phyloP scores from a whole-genome alignment of 2,888 invertebrate species.

The Cheilosia scutellata region DNA sequence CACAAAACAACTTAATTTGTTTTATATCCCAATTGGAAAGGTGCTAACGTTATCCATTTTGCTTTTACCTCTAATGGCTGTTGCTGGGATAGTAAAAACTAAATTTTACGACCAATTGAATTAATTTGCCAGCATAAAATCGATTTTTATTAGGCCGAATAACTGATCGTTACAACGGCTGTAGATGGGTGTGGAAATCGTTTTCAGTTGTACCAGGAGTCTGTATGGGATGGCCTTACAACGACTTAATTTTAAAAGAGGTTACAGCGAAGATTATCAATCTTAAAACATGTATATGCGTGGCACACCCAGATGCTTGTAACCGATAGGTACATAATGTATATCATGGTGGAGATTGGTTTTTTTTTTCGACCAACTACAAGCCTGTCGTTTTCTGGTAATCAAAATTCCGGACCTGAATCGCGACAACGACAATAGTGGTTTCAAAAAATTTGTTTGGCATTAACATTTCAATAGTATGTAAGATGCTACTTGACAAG shows the following conservation, averaged over 20 bases:
- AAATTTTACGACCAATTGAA: conserved; percentile 17
- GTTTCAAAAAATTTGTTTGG: too few species aligned
- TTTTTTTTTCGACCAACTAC: too few species aligned
- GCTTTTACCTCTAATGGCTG: background rate
- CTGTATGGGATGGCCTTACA: background rate
- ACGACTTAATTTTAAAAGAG: background rate
- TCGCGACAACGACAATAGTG: too few species aligned
- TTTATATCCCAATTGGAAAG: background rate
- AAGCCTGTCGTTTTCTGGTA: too few species aligned
- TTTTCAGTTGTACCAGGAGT: background rate
- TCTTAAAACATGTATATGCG: too few species aligned
- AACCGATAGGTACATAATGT: too few species aligned
- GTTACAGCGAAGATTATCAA: too few species aligned
- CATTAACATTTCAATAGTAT: too few species aligned
- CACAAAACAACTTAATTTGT: conserved; percentile 8
- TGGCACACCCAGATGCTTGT: too few species aligned
- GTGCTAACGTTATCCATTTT: background rate
- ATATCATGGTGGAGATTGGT: too few species aligned
- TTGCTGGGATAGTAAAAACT: background rate
- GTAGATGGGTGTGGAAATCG: conserved; percentile 11
- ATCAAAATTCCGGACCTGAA: too few species aligned
- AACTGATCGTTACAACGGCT: conserved; percentile 3
- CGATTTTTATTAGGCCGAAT: background rate
- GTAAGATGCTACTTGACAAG: too few species aligned
- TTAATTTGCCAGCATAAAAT: conserved; percentile 15